Base-by-base conservation (phyloP, 2,888 invertebrate genomes). In the Amitus sp. region DNA sequence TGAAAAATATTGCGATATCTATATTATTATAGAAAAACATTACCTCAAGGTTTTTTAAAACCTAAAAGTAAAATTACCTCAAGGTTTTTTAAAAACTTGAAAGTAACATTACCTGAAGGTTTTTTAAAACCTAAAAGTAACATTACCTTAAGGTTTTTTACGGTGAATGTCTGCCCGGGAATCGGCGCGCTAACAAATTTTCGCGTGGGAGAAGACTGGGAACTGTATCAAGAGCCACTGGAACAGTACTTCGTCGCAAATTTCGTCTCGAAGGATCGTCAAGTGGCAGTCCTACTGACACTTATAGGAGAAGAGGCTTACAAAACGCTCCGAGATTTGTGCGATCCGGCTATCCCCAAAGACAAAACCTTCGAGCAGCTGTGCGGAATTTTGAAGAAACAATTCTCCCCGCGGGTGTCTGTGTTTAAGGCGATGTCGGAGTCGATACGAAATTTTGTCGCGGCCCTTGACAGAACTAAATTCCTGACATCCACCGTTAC, bases 241-340 rank as follows among this genome's bases (percentile, higher is more conserved):
- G 60, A 62, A 4, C 59, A 60, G 45, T 69, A 66, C 53, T 63
- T 71, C 34, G 13, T 62, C 6, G 56, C 58, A 7, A 70, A 69
- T 53, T 66, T 57, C 39, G 66, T 69, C 4, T 37, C 59, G 18
- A 55, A 67, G n/a, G 50, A 55, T n/a, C 62, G 67, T 10, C 47
- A 43, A 37, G 68, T 68, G 27, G 58, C 69, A 2, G 66, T 69
- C 10, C 52, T 68, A 20, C 47, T 70, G 37, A 68, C 67, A 1
- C 52, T 68, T 12, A 47, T 71, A 1, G 62, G 64, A 0, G 59
- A 66, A 37, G 54, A 64, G 9, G 69, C 66, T 3, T 68, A 67
- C 37, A 62, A 65, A 54, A 50, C 63, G 2, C 43, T 72, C 10
- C 66, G 56, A 13, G 65, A 70, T 20, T 15, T 47, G 5, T 70